phyloP scores from a whole-genome alignment of 2,113 vertebrate species.

The Poeciliopsis retropinna region DNA sequence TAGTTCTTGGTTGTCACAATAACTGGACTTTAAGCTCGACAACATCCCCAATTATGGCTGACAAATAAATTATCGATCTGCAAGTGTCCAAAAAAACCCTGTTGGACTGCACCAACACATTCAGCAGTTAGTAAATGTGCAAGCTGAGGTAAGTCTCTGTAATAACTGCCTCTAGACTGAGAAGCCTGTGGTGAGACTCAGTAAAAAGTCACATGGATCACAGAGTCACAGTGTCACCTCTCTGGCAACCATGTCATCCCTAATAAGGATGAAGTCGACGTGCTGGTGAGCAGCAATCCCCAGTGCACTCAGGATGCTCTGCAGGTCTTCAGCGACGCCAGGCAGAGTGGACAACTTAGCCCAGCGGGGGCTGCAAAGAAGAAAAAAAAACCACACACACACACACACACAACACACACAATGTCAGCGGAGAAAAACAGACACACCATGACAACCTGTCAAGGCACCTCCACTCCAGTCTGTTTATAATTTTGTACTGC shows the following conservation, averaged over 20 bases:
- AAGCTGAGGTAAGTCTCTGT: background rate
- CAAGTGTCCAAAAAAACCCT: background rate
- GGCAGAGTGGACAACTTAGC: conserved; percentile 79
- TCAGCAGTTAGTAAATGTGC: conserved; percentile 7
- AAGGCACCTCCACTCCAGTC: conserved; percentile 46
- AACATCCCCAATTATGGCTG: background rate
- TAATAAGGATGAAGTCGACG: conserved; percentile 89
- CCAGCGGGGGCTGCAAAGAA: conserved; percentile 78
- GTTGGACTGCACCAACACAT: conserved; percentile 15
- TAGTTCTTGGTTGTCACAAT: too few species aligned
- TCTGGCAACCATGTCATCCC: conserved; percentile 90
- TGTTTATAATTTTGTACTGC: conserved; percentile 41
- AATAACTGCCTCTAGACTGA: conserved; percentile 26
- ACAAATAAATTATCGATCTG: background rate
- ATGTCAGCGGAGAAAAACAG: conserved; percentile 48
- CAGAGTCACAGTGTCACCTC: conserved; percentile 80
- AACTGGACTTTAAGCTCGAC: too few species aligned
- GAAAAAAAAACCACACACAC: conserved; percentile 17
- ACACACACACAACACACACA: conserved; percentile 23
- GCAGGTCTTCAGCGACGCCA: conserved; percentile 86
- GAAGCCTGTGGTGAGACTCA: conserved; percentile 32
- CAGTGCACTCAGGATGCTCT: conserved; percentile 83
- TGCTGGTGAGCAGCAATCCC: conserved; percentile 77
- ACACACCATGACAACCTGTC: conserved; percentile 58
- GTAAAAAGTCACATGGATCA: conserved; percentile 49